A percentile compares a stretch with the other conserved stretches of the same genome.
Conservation (phyloP, 2,113 vertebrate genomes). For the Clinocottus analis region DNA sequence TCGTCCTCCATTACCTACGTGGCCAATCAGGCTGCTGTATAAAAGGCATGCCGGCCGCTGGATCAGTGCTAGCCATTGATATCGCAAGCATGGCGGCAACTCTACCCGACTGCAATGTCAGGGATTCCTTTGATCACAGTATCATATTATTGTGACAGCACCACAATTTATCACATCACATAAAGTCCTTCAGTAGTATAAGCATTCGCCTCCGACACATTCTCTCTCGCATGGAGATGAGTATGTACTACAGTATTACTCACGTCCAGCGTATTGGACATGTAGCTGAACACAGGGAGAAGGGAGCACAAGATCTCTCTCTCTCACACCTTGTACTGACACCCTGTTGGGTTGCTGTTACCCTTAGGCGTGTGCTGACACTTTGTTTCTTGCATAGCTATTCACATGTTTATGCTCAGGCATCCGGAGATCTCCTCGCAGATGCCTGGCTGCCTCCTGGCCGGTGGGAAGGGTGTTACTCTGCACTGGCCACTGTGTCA, state of each 20-base stretch:
- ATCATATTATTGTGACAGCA: slow-evolving; percentile 76
- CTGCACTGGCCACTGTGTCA: slow-evolving; percentile 72
- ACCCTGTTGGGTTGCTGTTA: slow-evolving; percentile 60
- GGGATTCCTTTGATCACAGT: slow-evolving; percentile 80
- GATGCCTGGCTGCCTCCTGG: slow-evolving; percentile 44
- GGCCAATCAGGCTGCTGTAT: slow-evolving; percentile 67
- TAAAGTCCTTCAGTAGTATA: slow-evolving; percentile 76
- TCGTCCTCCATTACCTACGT: slow-evolving; percentile 44
- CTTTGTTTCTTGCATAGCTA: slow-evolving; percentile 79
- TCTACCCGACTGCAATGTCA: slow-evolving; percentile 71
- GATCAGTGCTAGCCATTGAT: slow-evolving; percentile 64
- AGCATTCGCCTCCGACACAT: slow-evolving; percentile 53
- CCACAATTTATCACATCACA: slow-evolving; percentile 78
- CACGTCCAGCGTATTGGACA: slow-evolving; percentile 53
- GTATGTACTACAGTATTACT: slow-evolving; percentile 54
- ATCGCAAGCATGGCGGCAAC: slow-evolving; percentile 61
- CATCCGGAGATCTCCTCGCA: slow-evolving; percentile 63
- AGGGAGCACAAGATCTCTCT: slow-evolving; percentile 45
- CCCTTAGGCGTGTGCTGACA: slow-evolving; percentile 65
- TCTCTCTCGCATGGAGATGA: slow-evolving; percentile 42
- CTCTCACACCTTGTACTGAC: slow-evolving; percentile 74
- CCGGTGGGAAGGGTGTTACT: slow-evolving; percentile 47
- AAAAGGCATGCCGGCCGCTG: slow-evolving; percentile 32
- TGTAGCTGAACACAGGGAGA: slow-evolving; percentile 49
- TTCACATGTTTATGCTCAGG: slow-evolving; percentile 66